Evolutionary conservation across 2,113 vertebrate species (phyloP), one percentile per base, ranked within the genome.

Genomic region (Pogona vitticeps): DNA sequence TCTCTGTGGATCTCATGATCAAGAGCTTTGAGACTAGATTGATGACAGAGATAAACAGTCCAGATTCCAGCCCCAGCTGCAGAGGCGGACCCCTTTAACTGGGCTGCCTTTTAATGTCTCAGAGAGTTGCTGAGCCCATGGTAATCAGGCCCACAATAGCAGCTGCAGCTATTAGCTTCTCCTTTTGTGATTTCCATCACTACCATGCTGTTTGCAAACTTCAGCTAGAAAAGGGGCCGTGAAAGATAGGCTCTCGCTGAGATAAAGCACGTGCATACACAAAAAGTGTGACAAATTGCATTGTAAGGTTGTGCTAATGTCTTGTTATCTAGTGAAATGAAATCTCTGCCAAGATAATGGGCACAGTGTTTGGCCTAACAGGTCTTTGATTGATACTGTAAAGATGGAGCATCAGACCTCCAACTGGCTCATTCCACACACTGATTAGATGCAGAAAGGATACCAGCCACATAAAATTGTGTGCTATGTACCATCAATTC

Each of bases 141-240:
- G 83, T 94, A 96, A 94, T 95, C 88, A 88, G 93, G 86, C 88
- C 92, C 91, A 92, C 94, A 94, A 95, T 90, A 92, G 94, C 92
- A 94, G 91, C 90, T 89, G 86, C 88, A 91, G 86, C 88, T 92
- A 90, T 94, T 94, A 94, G 61, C 88, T 92, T 67, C 75, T 90
- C 88, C 93, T 91, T 96, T 95, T 94, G 93, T 96, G 89, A 91
- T 94, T 92, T 92, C 86, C 89, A 92, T 90, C 90, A 94, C 95
- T 95, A 95, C 89, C 88, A 92, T 93, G 91, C 91, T 88, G 89
- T 89, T 95, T 93, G 92, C 67, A 38, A 92, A 88, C 88, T 91
- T 91, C 0, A 75, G 0, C 65, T 93, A 91, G 88, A 88, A 92
- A 86, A n/a, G 63, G 77, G 89, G 63, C 91, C 92, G 77, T 52